Conservation (phyloP, 2,888 invertebrate genomes). For the Leptopilina drosophilae region DNA sequence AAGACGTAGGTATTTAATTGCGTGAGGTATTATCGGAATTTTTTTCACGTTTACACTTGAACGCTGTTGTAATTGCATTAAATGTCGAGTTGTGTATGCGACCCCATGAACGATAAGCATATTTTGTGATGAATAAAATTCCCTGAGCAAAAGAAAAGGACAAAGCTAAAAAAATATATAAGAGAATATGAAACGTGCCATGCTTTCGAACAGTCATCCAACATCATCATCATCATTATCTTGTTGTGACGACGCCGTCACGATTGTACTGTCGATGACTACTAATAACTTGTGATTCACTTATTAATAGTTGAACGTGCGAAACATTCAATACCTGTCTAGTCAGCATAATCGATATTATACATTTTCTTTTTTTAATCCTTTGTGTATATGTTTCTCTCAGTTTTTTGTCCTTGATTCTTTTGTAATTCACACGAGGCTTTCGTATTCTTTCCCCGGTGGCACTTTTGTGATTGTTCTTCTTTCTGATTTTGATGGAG, state of each 20-base stretch:
- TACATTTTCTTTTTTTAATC: slow-evolving; percentile 7
- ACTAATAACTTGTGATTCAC: slow-evolving; percentile 46
- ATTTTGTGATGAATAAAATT: slow-evolving; percentile 34
- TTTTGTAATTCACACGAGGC: slow-evolving; percentile 53
- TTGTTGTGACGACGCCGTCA: slow-evolving; percentile 18
- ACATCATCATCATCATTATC: slow-evolving; percentile 17
- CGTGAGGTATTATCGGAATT: slow-evolving; percentile 62
- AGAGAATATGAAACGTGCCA: slow-evolving; percentile 39
- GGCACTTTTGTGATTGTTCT: slow-evolving; percentile 51
- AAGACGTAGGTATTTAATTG: slow-evolving; percentile 47
- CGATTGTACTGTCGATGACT: slow-evolving; percentile 47
- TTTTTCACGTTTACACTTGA: slow-evolving; percentile 66
- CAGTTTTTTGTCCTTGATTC: slow-evolving; percentile 45
- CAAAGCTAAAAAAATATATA: slow-evolving; percentile 3
- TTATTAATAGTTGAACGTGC: slow-evolving; percentile 35
- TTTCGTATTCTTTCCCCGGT: slow-evolving; percentile 54
- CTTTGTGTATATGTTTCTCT: not conserved
- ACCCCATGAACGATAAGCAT: slow-evolving; percentile 50
- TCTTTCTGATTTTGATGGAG: slow-evolving; percentile 48
- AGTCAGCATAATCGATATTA: slow-evolving; percentile 36
- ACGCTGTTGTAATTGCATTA: slow-evolving; percentile 70
- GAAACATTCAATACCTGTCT: slow-evolving; percentile 31
- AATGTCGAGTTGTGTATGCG: slow-evolving; percentile 69
- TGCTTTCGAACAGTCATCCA: slow-evolving; percentile 25
- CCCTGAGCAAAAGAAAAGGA: slow-evolving; percentile 30